Evolutionary conservation across 1,140 invertebrate genomes (phyloP).

Genomic region (Drosophila melanica): DNA sequence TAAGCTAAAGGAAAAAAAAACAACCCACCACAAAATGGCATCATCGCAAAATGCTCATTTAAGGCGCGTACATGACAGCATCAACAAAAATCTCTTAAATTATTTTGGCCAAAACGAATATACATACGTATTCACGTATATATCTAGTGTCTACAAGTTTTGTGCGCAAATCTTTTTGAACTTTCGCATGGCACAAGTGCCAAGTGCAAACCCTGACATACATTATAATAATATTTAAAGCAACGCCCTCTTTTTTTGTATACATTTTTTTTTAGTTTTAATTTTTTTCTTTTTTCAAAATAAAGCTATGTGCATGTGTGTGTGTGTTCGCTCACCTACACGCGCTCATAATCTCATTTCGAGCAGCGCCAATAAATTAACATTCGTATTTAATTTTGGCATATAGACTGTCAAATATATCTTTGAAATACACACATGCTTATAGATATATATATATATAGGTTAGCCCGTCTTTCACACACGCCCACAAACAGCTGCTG

Average conservation of each 20-base stretch:
- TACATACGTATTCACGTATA: constrained; percentile 10
- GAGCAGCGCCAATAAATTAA: constrained; percentile 72
- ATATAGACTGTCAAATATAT: constrained; percentile 46
- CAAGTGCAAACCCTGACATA: constrained; percentile 79
- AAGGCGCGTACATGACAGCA: constrained; percentile 78
- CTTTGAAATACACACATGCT: not conserved
- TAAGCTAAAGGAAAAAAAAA: constrained; percentile 25
- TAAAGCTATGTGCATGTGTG: constrained; percentile 21
- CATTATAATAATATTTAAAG: constrained; percentile 62
- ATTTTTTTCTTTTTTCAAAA: constrained; percentile 39
- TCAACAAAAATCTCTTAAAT: constrained; percentile 52
- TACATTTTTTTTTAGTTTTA: not conserved
- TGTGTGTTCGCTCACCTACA: constrained; percentile 62
- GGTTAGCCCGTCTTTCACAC: constrained; percentile 39
- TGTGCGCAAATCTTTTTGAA: constrained; percentile 77
- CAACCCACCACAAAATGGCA: constrained; percentile 65
- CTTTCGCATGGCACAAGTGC: constrained; percentile 77
- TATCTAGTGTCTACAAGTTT: constrained; percentile 36
- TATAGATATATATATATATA: constrained; percentile 24
- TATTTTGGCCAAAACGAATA: constrained; percentile 64
- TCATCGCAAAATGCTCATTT: constrained; percentile 74
- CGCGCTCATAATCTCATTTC: constrained; percentile 74
- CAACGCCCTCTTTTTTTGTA: constrained; percentile 70
- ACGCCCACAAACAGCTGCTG: constrained; percentile 71
- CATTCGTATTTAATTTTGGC: constrained; percentile 43